Evolutionary conservation across 1,140 invertebrate genomes (phyloP), one percentile per base, ranked within the genome.

Genomic region (Trachymyrmex septentrionalis): DNA sequence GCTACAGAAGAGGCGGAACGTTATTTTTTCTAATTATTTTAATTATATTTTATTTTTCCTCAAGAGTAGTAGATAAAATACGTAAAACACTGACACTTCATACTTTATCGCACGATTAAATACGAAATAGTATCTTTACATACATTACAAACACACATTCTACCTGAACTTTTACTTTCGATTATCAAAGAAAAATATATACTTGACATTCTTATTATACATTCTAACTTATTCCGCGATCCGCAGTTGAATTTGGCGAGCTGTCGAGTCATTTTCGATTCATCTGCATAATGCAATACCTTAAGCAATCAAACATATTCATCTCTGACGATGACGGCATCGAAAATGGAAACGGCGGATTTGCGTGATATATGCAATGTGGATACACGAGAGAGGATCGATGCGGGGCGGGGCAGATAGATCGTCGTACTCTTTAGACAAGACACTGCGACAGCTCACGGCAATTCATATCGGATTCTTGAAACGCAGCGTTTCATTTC

Each of bases 391-490:
- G 16, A 38, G 14, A 30, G 55, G 7, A 50, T 34, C 38, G 38
- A 77, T 19, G 34, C 21, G 30, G n/a, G 1, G 12, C 19, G 16
- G 27, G 21, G 10, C n/a, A 50, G 34, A 84, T 84, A 30, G n/a
- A 50, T 64, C 16, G 16, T 34, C 12, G n/a, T 10, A n/a, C 16
- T 34, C 14, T 19, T 38, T 27, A 59, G 72, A 50, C 57, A 87
- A 69, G 67, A 53, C 53, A 53, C 53, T n/a, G 71, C 57, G 55
- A 77, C 66, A 24, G 27, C 61, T 71, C 44, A 24, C 48, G 44
- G 50, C 69, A 50, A 63, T 84, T 38, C 21, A 67, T 69, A 89
- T 89, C 71, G 73, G 81, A 90, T 75, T 75, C 19, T 34, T 24
- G 10, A 19, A 85, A 38, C 12, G 24, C 50, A 50, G 27, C 61